Evolutionary conservation across 1,140 invertebrate species (phyloP).

Genomic region (Gonioctena quinquepunctata): DNA sequence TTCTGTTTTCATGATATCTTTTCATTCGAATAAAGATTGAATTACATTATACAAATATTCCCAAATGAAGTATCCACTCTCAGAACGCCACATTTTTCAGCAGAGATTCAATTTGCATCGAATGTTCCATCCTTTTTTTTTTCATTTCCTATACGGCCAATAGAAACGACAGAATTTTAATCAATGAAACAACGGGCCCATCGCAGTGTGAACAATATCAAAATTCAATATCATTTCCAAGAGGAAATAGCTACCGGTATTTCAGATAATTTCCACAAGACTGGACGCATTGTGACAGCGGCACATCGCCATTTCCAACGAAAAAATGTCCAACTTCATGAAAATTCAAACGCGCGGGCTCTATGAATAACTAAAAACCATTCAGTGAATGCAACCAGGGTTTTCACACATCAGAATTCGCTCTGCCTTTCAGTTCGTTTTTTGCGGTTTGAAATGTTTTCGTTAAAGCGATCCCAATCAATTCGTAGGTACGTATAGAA

Average conservation of each 20-base stretch:
- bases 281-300: slow-evolving; percentile 10
- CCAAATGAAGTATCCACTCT: no score
- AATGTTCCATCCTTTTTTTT: neutral
- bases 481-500: no score
- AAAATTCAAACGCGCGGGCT: neutral
- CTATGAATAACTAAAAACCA: neutral
- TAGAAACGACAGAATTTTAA: neutral
- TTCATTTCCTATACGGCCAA: no score
- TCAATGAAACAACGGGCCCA: neutral
- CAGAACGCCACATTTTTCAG: neutral
- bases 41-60: no score
- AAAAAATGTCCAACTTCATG: neutral
- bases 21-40: no score
- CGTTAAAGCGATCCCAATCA: no score
- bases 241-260: slow-evolving; percentile 9
- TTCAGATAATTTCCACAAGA: slow-evolving; percentile 14
- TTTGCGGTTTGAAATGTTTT: no score
- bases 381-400: neutral
- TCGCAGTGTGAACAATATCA: neutral
- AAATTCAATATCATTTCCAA: slow-evolving; percentile 14
- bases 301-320: neutral
- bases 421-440: no score
- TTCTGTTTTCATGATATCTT: no score
- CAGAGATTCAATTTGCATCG: neutral
- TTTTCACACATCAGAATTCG: no score